Percentiles rank a stretch among this genome's conserved stretches.
Evolutionary conservation across 2,888 invertebrate species (phyloP).

Genomic region (Ophonus ardosiacus): DNA sequence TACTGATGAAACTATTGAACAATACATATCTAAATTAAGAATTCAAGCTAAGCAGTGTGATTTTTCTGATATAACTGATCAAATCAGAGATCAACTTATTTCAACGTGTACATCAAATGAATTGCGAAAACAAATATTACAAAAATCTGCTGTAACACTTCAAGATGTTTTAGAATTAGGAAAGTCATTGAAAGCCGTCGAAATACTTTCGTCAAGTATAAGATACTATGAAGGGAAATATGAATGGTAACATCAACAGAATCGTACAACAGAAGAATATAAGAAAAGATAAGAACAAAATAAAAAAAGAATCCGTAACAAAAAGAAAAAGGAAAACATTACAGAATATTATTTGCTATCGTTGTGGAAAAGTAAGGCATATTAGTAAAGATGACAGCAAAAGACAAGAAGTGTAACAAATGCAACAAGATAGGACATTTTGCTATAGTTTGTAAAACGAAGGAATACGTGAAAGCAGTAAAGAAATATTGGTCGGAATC

Average conservation of each 20-base stretch:
- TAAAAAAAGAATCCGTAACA: not conserved
- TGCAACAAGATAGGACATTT: conserved; percentile 68
- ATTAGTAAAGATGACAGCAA: conserved; percentile 64
- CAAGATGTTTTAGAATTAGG: not conserved
- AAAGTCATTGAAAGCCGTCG: not conserved
- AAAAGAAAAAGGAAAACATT: not conserved
- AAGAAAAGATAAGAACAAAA: not conserved
- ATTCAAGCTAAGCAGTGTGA: too few relatives aligned
- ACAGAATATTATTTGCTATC: not conserved
- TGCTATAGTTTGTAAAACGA: not conserved
- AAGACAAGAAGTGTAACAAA: conserved; percentile 65
- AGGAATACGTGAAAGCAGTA: too few relatives aligned
- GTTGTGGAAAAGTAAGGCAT: conserved; percentile 65
- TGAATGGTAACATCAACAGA: too few relatives aligned
- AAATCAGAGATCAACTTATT: not conserved
- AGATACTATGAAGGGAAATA: too few relatives aligned
- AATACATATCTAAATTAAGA: too few relatives aligned
- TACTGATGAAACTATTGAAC: too few relatives aligned
- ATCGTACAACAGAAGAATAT: too few relatives aligned
- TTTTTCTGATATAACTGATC: too few relatives aligned
- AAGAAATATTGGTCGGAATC: too few relatives aligned
- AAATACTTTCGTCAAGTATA: not conserved
- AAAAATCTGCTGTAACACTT: not conserved
- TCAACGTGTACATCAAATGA: not conserved
- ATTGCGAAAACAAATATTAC: not conserved